Conservation (phyloP, 2,888 invertebrate species). For the Anagyrus pseudococci region DNA sequence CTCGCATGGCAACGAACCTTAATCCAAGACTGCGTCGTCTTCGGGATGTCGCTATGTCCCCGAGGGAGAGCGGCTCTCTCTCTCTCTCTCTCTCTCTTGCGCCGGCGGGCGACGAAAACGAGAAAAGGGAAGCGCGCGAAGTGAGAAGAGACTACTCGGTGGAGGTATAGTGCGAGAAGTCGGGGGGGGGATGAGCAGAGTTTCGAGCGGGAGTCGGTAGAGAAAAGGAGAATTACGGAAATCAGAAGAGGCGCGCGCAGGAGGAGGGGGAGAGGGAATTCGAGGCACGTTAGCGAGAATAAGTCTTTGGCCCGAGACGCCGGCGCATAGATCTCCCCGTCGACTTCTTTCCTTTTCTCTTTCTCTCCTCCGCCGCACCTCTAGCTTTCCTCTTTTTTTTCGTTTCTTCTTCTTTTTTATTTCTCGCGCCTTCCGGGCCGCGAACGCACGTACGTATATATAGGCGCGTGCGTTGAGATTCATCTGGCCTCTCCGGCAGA, state of each 20-base stretch:
- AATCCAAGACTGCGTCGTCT: slow-evolving; percentile 45
- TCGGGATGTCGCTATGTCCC: slow-evolving; percentile 25
- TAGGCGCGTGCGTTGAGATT: slow-evolving; percentile 5
- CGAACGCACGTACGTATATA: not conserved
- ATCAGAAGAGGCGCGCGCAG: slow-evolving; percentile 4
- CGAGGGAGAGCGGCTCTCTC: slow-evolving; percentile 1
- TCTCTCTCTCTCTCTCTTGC: too few relatives aligned
- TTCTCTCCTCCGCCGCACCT: not conserved
- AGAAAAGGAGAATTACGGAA: slow-evolving; percentile 14
- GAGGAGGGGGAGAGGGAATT: slow-evolving; percentile 20
- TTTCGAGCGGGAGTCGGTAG: too few relatives aligned
- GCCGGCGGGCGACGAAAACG: slow-evolving; percentile 19
- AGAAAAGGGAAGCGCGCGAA: not conserved
- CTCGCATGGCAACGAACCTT: slow-evolving; percentile 37
- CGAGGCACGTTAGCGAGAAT: slow-evolving; percentile 27
- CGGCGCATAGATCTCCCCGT: slow-evolving; percentile 40
- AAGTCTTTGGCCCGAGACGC: slow-evolving; percentile 24
- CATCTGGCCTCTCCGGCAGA: slow-evolving; percentile 15
- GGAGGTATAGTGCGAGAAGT: not conserved
- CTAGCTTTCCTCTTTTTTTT: not conserved
- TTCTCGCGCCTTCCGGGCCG: not conserved
- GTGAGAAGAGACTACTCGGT: not conserved
- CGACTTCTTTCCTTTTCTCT: slow-evolving; percentile 17
- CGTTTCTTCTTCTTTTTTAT: slow-evolving; percentile 11
- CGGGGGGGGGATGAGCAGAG: not conserved